Base-by-base conservation (phyloP, 2,888 invertebrate species). In the Drosophila melanosoma region DNA sequence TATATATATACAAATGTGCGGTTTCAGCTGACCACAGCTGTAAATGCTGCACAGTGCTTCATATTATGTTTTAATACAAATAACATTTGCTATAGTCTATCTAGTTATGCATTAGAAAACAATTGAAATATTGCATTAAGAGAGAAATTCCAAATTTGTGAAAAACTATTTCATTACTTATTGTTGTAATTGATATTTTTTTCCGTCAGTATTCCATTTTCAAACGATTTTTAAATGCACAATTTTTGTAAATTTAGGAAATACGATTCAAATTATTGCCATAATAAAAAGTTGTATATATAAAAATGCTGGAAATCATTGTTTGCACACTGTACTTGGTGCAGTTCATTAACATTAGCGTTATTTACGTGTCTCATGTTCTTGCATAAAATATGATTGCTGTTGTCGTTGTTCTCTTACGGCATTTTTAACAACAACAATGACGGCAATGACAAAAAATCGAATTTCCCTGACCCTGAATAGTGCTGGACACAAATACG, bases 401-500 rank as follows among this genome's bases (percentile, higher is more conserved):
- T 63, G 59, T 75, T 63, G 59, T 71, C 75, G 68, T 71, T 78
- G 65, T 54, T 60, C 68, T 60, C 29, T 78, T 77, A 62, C 68
- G 67, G 67, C 35, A 60, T 58, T 66, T 62, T 56, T 42, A 70
- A 48, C 45, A 66, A 49, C 45, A 56, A 53, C 36, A 20, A 63
- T 49, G n/a, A 48, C 59, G 51, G 69, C 66, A 66, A n/a, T 32
- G 53, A 64, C 51, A 54, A 81, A 84, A 91, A 90, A 91, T 91
- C 89, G 90, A 91, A 91, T 91, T 91, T 91, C 88, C 90, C 83
- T 91, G 91, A 91, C 91, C 91, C 90, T 91, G 91, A 91, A 91
- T 87, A 91, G 91, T 87, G 75, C 76, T 76, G 79, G 32, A 60
- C 79, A 79, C 76, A 70, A 76, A 80, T 62, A 83, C 72, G 59